Evolutionary conservation across 1,140 invertebrate species (phyloP), one percentile per base, ranked within the genome.

Genomic region (Bicyclus anynana): DNA sequence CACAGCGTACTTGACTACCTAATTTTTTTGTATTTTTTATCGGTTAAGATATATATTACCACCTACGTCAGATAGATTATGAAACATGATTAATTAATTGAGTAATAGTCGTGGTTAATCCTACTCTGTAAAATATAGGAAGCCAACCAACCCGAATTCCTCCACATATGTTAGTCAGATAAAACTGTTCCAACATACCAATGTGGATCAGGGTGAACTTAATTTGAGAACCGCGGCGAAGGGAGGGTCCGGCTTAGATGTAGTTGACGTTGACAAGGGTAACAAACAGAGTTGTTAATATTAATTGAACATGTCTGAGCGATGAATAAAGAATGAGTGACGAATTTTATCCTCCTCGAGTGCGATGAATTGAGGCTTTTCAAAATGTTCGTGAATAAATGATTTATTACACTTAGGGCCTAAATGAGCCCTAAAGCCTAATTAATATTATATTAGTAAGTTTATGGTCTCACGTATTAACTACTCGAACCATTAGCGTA

Each of bases 211-310:
- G 40, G 40, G 40, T 44, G 16, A 44, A 44, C 40, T 44, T 44
- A 44, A 44, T 44, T 44, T 44, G 40, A 44, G 40, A 44, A 20
- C 16, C 40, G 38, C 17, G 18, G 40, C n/a, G 16, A 44, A 20
- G 40, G 17, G 40, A 44, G 40, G 40, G 40, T 44, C 18, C 40
- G 49, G 48, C 55, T 58, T 51, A 58, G 55, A 58, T 58, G 55
- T 49, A 46, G 29, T 38, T 59, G 57, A 59, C 57, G 42, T 48
- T 59, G 57, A 59, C 44, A 59, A 59, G 57, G 57, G 51, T 59
- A 49, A 59, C 57, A 40, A 44, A 44, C 40, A 59, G 46, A 59
- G 46, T 51, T 59, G 50, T 59, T 53, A 59, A 59, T 59, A 59
- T 53, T 48, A 53, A 59, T 59, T 59, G 42, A 53, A 59, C 37